A percentile compares a stretch with the other conserved stretches of the same genome.
Conservation (phyloP, 2,797 vertebrate species). For the Anniella stebbinsi region DNA sequence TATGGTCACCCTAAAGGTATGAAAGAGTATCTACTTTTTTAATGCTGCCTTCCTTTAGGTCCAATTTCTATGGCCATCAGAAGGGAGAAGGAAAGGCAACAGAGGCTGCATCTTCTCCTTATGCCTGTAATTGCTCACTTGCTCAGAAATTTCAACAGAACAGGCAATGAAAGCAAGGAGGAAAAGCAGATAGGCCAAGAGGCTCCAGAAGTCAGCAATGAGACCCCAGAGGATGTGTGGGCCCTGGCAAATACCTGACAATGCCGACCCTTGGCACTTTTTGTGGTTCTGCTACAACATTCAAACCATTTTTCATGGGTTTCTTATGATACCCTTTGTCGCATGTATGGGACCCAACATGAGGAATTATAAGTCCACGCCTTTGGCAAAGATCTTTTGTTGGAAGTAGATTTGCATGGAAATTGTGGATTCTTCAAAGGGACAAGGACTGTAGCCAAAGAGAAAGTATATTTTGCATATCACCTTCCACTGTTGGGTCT, state of each 20-base stretch:
- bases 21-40: not conserved
- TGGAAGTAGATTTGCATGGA: constrained; percentile 49
- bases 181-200: not conserved
- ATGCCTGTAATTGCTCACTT: not conserved
- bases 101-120: not conserved
- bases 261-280: not conserved
- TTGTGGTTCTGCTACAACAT: not conserved
- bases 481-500: not conserved
- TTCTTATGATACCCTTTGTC: constrained; percentile 31
- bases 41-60: not conserved
- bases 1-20: too few species aligned
- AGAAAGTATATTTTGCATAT: not conserved
- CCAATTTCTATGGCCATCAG: not conserved
- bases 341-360: constrained; percentile 56
- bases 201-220: not conserved
- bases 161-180: not conserved
- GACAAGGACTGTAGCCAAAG: not conserved
- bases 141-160: not conserved
- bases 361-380: constrained; percentile 66
- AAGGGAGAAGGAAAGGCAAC: not conserved
- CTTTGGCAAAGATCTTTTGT: constrained; percentile 33
- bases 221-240: not conserved
- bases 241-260: not conserved
- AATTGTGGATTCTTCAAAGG: not conserved
- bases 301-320: constrained; percentile 3